phyloP scores from a whole-genome alignment of 2,797 vertebrate species.

The Etheostoma nigrum region DNA sequence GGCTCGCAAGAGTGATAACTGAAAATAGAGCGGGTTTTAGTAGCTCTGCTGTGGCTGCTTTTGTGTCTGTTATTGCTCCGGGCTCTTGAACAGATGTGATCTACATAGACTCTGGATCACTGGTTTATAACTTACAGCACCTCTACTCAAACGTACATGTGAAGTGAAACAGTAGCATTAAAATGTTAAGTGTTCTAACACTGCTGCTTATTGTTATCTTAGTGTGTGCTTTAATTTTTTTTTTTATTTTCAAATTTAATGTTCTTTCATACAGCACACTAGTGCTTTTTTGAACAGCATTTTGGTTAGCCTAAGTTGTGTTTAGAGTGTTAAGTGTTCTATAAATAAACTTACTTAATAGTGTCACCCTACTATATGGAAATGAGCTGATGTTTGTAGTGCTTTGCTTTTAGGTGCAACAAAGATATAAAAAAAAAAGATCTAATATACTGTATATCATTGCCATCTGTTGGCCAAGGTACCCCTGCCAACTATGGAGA shows the following conservation, averaged over 20 bases:
- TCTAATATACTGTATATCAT: constrained; percentile 27
- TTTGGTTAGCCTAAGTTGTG: no score
- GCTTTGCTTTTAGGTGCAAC: constrained; percentile 44
- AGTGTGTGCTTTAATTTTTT: no score
- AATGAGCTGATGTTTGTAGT: constrained; percentile 34
- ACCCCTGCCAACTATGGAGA: constrained; percentile 37
- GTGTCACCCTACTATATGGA: constrained; percentile 8
- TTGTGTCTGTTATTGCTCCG: constrained; percentile 54
- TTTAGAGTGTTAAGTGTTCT: no score
- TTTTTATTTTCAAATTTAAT: no score
- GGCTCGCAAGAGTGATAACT: constrained; percentile 66
- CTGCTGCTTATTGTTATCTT: no score
- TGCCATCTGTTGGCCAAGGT: constrained; percentile 51
- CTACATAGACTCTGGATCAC: constrained; percentile 37
- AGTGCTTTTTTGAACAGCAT: no score
- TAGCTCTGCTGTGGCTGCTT: constrained; percentile 60
- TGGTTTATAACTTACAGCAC: constrained; percentile 37
- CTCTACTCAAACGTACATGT: constrained; percentile 7
- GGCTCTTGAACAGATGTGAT: constrained; percentile 69
- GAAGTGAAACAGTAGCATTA: constrained; percentile 10
- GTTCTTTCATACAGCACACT: no score
- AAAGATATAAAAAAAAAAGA: constrained; percentile 22
- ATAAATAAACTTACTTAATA: no score
- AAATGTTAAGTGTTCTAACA: constrained; percentile 5
- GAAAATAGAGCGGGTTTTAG: constrained; percentile 71